Percentiles rank a stretch among this genome's conserved stretches.
Evolutionary conservation across 2,888 invertebrate species (phyloP).

Genomic region (Linyphia triangularis): DNA sequence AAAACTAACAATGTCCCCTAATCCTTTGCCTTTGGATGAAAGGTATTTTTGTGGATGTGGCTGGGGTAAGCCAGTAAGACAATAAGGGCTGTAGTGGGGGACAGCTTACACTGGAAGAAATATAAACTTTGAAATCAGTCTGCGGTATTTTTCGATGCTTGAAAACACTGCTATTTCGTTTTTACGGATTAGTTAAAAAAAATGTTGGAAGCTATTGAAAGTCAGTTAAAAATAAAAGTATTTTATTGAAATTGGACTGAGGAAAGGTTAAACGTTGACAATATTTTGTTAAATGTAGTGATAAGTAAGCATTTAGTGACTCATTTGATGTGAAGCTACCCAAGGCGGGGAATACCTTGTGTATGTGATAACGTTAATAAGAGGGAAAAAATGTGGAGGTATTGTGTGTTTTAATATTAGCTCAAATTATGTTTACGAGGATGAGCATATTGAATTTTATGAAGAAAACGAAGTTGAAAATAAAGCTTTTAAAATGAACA

Average conservation of each 20-base stretch:
- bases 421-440: no score
- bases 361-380: no score
- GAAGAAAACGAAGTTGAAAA: no score
- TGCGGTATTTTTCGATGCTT: constrained; percentile 35
- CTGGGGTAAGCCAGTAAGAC: constrained; percentile 58
- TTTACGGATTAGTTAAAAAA: constrained; percentile 20
- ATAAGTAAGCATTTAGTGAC: not conserved
- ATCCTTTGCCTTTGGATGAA: constrained; percentile 64
- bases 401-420: no score
- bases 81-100: constrained; percentile 41
- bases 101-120: not conserved
- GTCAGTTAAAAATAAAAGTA: not conserved
- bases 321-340: not conserved
- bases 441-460: no score
- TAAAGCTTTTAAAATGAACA: no score
- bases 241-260: not conserved
- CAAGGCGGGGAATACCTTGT: no score
- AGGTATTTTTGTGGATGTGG: constrained; percentile 40
- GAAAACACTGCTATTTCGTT: constrained; percentile 27
- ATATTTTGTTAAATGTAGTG: not conserved
- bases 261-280: not conserved
- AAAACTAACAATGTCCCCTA: constrained; percentile 72
- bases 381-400: no score
- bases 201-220: not conserved
- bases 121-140: constrained; percentile 33